Evolutionary conservation across 2,113 vertebrate species (phyloP).

Genomic region (Onychostruthus taczanowskii): DNA sequence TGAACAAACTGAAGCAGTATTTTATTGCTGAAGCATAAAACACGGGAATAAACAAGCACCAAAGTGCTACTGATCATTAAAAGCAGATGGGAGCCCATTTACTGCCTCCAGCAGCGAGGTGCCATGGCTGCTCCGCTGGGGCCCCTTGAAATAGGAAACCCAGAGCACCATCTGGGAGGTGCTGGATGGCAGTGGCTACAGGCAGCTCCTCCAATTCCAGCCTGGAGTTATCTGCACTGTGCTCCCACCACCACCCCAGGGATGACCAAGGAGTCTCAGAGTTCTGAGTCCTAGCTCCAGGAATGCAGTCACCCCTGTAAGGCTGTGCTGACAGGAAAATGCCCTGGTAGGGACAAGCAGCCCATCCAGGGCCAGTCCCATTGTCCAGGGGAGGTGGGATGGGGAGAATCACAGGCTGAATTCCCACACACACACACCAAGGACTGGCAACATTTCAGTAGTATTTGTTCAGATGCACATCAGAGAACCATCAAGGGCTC

Average conservation of each 20-base stretch:
- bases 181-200: neutral
- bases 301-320: neutral
- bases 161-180: neutral
- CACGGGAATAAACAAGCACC: slow-evolving; percentile 51
- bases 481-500: neutral
- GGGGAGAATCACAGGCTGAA: neutral
- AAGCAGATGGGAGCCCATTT: slow-evolving; percentile 58
- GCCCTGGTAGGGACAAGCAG: neutral
- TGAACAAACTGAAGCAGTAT: slow-evolving; percentile 32
- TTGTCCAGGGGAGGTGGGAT: neutral
- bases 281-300: neutral
- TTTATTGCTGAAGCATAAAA: slow-evolving; percentile 58
- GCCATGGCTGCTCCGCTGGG: neutral
- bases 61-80: slow-evolving; percentile 58
- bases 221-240: neutral
- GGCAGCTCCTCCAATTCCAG: neutral
- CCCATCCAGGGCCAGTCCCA: neutral
- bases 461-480: neutral
- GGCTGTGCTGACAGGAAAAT: neutral
- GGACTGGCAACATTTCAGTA: rapidly evolving
- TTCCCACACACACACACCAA: neutral
- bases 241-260: neutral
- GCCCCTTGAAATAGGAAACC: slow-evolving; percentile 52
- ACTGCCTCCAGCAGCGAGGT: slow-evolving; percentile 26
- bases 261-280: neutral